Conservation (phyloP, 2,888 invertebrate genomes). For the Anoplius nigerrimus region DNA sequence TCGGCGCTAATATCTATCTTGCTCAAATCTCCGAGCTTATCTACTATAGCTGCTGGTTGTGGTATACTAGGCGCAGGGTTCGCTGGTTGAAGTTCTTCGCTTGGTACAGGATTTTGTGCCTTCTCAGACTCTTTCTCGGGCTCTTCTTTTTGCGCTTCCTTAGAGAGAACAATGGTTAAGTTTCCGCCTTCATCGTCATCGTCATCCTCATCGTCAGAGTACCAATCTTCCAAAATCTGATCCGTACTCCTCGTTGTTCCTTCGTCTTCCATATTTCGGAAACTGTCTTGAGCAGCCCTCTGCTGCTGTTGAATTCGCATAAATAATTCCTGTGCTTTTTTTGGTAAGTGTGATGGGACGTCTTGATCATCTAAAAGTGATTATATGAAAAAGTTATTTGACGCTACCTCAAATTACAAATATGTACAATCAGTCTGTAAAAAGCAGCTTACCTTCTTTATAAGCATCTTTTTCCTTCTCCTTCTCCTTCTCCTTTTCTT, state of each 20-base stretch:
- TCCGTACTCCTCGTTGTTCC: constrained; percentile 59
- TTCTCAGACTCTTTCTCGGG: constrained; percentile 66
- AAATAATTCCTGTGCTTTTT: constrained; percentile 81
- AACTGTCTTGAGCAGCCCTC: constrained; percentile 73
- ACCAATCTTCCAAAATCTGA: constrained; percentile 80
- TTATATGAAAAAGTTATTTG: constrained; percentile 1
- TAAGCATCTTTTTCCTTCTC: neutral
- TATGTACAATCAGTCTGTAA: neutral
- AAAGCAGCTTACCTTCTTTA: too few species aligned
- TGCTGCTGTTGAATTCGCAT: constrained; percentile 82
- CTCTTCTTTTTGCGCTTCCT: constrained; percentile 83
- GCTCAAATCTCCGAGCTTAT: constrained; percentile 82
- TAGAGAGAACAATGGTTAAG: constrained; percentile 80
- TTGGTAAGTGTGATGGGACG: constrained; percentile 79
- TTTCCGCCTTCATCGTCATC: constrained; percentile 68
- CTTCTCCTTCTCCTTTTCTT: neutral
- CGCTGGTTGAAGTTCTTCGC: constrained; percentile 41
- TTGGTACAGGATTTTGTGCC: constrained; percentile 39
- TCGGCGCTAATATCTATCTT: constrained; percentile 86
- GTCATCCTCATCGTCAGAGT: constrained; percentile 85
- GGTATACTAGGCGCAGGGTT: constrained; percentile 68
- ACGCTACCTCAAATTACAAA: neutral
- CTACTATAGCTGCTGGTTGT: constrained; percentile 78
- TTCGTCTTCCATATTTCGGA: constrained; percentile 73
- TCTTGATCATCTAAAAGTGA: constrained; percentile 54